A percentile compares a stretch with the other conserved stretches of the same genome.
phyloP scores from a whole-genome alignment of 1,140 invertebrate species.

The Latrodectus geometricus region DNA sequence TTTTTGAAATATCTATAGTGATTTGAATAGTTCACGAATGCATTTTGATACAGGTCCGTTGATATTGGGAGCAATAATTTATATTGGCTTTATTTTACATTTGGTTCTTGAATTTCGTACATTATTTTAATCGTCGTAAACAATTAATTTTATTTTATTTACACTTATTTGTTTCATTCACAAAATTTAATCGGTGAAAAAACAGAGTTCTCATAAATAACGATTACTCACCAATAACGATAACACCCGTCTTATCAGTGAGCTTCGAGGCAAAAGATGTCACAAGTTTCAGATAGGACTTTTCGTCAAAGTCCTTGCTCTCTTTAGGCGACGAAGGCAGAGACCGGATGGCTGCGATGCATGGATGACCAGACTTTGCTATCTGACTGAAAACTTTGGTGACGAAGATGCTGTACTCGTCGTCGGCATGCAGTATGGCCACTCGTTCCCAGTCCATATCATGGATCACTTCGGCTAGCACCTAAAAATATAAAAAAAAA shows the following conservation, averaged over 20 bases:
- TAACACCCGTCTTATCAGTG: slow-evolving; percentile 54
- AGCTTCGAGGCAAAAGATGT: slow-evolving; percentile 64
- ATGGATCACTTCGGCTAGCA: slow-evolving; percentile 65
- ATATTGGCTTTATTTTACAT: no score
- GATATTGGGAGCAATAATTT: no score
- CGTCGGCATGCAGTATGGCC: slow-evolving; percentile 66
- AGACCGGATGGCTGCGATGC: slow-evolving; percentile 57
- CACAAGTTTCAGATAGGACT: slow-evolving; percentile 62
- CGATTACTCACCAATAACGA: slow-evolving; percentile 59
- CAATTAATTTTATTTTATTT: no score
- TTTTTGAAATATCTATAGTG: no score
- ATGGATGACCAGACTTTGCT: slow-evolving; percentile 60
- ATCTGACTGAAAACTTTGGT: slow-evolving; percentile 65
- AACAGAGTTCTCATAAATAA: background rate
- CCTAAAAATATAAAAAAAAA: slow-evolving; percentile 63
- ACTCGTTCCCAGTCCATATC: slow-evolving; percentile 68
- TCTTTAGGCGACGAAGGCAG: slow-evolving; percentile 13
- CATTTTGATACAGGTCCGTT: no score
- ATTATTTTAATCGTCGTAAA: no score
- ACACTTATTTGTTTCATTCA: no score
- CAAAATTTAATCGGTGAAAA: background rate
- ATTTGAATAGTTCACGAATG: no score
- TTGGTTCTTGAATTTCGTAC: no score
- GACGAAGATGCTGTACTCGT: slow-evolving; percentile 65
- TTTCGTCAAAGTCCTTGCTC: background rate